phyloP scores from a whole-genome alignment of 2,113 vertebrate genomes.

The Oncorhynchus clarkii region DNA sequence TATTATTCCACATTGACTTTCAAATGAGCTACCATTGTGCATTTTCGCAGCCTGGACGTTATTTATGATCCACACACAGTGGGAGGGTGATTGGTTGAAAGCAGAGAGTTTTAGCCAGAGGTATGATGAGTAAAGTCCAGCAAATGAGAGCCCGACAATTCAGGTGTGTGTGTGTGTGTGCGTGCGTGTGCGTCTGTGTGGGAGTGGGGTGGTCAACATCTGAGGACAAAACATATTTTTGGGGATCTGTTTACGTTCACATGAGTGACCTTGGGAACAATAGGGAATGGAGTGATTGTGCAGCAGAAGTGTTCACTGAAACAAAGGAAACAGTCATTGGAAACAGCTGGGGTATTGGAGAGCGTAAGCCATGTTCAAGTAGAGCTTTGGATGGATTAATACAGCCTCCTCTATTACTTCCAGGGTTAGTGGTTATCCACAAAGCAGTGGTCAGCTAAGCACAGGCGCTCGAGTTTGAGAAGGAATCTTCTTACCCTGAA shows the following conservation, averaged over 20 bases:
- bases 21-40: constrained; percentile 47
- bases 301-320: not conserved
- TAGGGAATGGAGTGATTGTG: not conserved
- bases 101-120: constrained; percentile 35
- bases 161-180: not conserved
- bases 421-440: constrained; percentile 41
- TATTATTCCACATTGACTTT: constrained; percentile 59
- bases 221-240: not conserved
- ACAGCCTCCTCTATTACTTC: constrained; percentile 30
- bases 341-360: not conserved
- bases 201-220: not conserved
- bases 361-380: constrained; percentile 25
- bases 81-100: constrained; percentile 57
- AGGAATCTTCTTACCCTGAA: constrained; percentile 46
- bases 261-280: not conserved
- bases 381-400: constrained; percentile 53
- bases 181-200: no score
- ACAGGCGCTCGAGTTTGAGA: constrained; percentile 39
- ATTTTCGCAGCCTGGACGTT: constrained; percentile 42
- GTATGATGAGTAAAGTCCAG: constrained; percentile 14
- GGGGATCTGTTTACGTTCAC: not conserved
- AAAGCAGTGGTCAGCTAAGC: constrained; percentile 45
- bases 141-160: not conserved
- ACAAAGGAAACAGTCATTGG: not conserved
- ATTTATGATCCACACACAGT: constrained; percentile 54